Conservation (phyloP, 1,140 invertebrate species). For the Homarus americanus region DNA sequence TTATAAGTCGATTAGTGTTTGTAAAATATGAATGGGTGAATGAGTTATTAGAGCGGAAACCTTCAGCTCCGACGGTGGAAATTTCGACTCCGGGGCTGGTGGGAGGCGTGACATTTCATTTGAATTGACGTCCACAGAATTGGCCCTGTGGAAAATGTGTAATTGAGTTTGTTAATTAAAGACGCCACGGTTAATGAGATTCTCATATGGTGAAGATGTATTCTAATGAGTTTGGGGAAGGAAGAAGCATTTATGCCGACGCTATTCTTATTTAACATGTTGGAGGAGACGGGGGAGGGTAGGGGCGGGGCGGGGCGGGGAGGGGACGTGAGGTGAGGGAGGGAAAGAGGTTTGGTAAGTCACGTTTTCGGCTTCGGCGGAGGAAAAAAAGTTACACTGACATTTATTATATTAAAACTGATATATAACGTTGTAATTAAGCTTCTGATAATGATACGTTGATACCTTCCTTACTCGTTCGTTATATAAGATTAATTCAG, state of each 20-base stretch:
- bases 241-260: neutral
- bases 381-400: no score
- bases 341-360: no score
- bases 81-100: neutral
- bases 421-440: no score
- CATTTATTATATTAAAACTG: no score
- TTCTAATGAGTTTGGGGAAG: neutral
- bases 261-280: neutral
- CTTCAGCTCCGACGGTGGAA: no score
- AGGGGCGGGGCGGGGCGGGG: neutral
- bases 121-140: neutral
- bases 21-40: neutral
- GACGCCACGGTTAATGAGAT: slow-evolving; percentile 4
- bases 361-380: no score
- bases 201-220: neutral
- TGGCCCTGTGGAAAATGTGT: neutral
- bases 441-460: no score
- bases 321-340: neutral
- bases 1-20: neutral
- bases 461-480: no score
- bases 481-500: no score
- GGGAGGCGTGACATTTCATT: neutral
- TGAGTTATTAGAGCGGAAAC: no score
- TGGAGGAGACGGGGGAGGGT: neutral
- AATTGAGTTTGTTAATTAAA: slow-evolving; percentile 17